Evolutionary conservation across 2,113 vertebrate genomes (phyloP).

Genomic region (Sebastes fasciatus): DNA sequence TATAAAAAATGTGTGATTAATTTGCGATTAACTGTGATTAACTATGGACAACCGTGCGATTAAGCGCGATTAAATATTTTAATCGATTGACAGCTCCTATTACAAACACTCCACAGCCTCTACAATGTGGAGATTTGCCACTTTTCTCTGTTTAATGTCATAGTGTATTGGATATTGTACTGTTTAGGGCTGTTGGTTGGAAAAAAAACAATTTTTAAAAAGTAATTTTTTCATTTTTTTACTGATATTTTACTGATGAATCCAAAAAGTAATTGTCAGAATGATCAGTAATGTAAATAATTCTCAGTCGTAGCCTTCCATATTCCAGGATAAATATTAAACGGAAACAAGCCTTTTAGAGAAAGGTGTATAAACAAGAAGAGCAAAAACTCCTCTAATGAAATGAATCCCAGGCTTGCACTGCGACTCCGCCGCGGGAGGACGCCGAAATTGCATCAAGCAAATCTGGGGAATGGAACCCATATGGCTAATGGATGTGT

Average conservation of each 20-base stretch:
- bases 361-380: conserved; percentile 8
- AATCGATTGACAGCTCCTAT: no score
- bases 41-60: no score
- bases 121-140: no score
- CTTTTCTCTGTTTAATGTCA: neutral
- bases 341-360: neutral
- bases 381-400: conserved; percentile 27
- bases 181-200: neutral
- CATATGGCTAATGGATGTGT: conserved; percentile 76
- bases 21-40: no score
- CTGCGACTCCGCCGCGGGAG: conserved; percentile 25
- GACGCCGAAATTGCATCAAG: conserved; percentile 66
- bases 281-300: neutral
- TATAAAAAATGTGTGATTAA: no score
- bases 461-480: conserved; percentile 67
- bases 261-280: neutral
- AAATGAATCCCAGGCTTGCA: conserved; percentile 38
- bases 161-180: neutral
- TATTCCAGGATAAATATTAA: neutral
- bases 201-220: neutral
- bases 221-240: neutral
- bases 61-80: no score
- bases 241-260: neutral
- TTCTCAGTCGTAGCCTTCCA: neutral
- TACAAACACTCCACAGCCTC: no score